Evolutionary conservation across 2,113 vertebrate genomes (phyloP).

Genomic region (Cryptomyrus ogoouensis): DNA sequence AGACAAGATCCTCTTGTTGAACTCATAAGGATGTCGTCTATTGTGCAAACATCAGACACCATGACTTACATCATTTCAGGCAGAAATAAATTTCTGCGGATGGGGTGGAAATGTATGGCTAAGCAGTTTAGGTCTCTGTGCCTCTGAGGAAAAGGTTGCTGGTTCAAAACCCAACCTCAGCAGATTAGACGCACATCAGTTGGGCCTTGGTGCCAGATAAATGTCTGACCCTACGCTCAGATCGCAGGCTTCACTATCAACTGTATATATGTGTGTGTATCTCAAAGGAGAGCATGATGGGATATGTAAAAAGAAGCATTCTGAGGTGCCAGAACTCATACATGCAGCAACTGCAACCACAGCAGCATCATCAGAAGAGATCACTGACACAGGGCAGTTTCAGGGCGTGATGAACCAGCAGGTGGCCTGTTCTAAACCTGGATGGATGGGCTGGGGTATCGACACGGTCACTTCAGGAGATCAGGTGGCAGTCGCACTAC

Average conservation of each 20-base stretch:
- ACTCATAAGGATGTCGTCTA: too few relatives aligned
- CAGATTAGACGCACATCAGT: conserved; percentile 68
- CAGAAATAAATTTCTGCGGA: conserved; percentile 36
- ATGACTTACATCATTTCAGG: conserved; percentile 57
- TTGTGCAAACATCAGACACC: too few relatives aligned
- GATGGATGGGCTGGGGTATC: background rate
- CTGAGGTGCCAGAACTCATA: background rate
- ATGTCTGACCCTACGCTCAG: too few relatives aligned
- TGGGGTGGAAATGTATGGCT: too few relatives aligned
- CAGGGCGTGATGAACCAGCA: conserved; percentile 97
- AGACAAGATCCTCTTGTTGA: too few relatives aligned
- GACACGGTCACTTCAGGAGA: background rate
- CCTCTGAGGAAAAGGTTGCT: conserved; percentile 66
- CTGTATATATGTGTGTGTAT: background rate
- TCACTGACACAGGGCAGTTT: conserved; percentile 88
- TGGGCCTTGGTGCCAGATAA: conserved; percentile 66
- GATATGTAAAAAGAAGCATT: background rate
- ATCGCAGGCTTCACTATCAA: too few relatives aligned
- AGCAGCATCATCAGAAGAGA: conserved; percentile 33
- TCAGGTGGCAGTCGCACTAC: background rate
- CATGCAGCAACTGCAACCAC: background rate
- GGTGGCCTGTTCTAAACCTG: conserved; percentile 94
- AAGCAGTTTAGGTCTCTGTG: too few relatives aligned
- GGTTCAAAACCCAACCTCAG: conserved; percentile 64
- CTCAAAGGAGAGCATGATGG: background rate